Evolutionary conservation across 2,797 vertebrate species (phyloP), one percentile per base, ranked within the genome.

Genomic region (Nasua narica): DNA sequence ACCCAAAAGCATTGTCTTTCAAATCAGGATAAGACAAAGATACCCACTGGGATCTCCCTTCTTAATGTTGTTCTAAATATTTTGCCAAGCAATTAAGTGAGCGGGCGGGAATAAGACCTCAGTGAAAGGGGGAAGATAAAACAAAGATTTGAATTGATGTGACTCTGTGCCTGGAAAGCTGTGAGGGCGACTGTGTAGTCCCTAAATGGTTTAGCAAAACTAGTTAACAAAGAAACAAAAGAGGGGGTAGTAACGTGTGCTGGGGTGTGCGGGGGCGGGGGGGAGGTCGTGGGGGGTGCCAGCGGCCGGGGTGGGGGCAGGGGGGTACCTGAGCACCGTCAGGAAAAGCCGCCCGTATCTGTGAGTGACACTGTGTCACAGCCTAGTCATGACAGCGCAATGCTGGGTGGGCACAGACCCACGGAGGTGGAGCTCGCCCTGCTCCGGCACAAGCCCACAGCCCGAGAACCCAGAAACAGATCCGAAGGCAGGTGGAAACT

Each of bases 371-470:
- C 16, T 5, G 35, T 1, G 10, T 40, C 46, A 5, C 5, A 52
- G 32, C 54, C 40, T 52, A 11, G 43, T 9, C 10, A 3, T 7
- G 37, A n/a, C 3, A 21, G 6, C 6, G 14, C 8, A 9, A 23
- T 14, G 58, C 16, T 14, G 13, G 27, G 1, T 5, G 25, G 32
- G n/a, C 32, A 16, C 29, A 35, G 35, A 58, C 13, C 2, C 0
- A 37, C 2, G 1, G 5, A 48, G 12, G 19, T 19, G 15, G 25
- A 5, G 5, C 4, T 87, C 21, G 2, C 5, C 87, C n/a, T 40
- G 1, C 18, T 48, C n/a, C 48, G 25, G 32, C 21, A 35, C 56
- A 40, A 7, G 12, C n/a, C 15, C 23, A 4, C 4, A 23, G n/a
- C 16, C 16, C 23, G 23, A 15, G 69, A 56, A 12, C 6, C 60